Evolutionary conservation across 1,140 invertebrate species (phyloP), one percentile per base, ranked within the genome.

Genomic region (Paraescarpia echinospica): DNA sequence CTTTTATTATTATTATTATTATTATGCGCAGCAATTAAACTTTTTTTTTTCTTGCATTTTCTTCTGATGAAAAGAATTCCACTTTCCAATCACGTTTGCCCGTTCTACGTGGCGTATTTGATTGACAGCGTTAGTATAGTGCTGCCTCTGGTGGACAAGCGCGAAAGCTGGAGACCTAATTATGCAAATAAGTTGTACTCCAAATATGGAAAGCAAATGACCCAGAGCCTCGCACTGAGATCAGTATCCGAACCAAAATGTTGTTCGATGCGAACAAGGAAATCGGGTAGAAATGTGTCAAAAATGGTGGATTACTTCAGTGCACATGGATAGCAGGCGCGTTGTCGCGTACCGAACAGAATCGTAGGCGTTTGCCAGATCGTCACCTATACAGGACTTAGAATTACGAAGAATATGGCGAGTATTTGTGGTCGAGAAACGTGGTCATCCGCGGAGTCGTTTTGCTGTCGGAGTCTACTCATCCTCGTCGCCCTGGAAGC

Each of bases 191-290:
- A 77, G 59, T 31, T 77, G 59, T 77, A 77, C 59, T 77, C 59
- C 59, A 77, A 77, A 77, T 77, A 77, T 77, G 59, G 59, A 77
- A 77, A 77, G 59, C 59, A 77, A 77, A 77, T 77, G 59, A 77
- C 59, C 59, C 59, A 77, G 59, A 77, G 59, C 59, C 59, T 77
- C 59, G 59, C 59, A 77, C 59, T 77, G 59, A 77, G 59, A 77
- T 77, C 59, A 77, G 59, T 77, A 77, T 77, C 59, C 59, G 22
- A 77, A 77, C 59, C 59, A 77, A 77, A 77, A 77, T 77, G 59
- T 77, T 77, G 59, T 77, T 77, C 59, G 59, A 31, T 27, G 59
- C 27, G 59, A 77, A 77, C 59, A 77, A 77, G 59, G 59, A 77
- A 77, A 77, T 77, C 59, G 59, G 59, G 59, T 77, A 77, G 59